phyloP scores from a whole-genome alignment of 2,888 invertebrate species.

The Pseudococcus viburni region DNA sequence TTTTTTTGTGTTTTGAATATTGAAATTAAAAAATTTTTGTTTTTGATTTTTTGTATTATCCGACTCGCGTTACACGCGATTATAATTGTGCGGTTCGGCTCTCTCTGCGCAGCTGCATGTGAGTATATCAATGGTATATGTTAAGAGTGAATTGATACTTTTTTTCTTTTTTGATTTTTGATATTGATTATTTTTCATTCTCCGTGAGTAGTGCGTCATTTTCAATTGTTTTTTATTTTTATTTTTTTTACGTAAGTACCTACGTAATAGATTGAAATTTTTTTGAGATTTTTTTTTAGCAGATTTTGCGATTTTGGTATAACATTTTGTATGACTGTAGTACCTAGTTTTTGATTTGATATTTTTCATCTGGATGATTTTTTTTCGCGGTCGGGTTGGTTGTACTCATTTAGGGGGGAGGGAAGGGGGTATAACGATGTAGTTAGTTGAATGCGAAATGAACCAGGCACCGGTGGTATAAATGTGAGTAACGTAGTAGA shows the following conservation, averaged over 20 bases:
- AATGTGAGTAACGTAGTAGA: not conserved
- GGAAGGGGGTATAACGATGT: not conserved
- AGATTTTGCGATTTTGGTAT: not conserved
- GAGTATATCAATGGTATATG: slow-evolving; percentile 57
- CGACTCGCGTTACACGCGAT: slow-evolving; percentile 60
- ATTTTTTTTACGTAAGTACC: not conserved
- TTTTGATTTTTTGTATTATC: slow-evolving; percentile 60
- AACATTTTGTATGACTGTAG: not conserved
- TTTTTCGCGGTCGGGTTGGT: not conserved
- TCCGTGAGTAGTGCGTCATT: slow-evolving; percentile 9
- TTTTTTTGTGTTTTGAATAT: slow-evolving; percentile 66
- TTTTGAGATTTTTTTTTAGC: slow-evolving; percentile 48
- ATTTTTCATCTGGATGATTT: not conserved
- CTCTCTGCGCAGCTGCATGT: slow-evolving; percentile 63
- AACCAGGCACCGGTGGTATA: not conserved
- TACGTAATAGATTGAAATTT: slow-evolving; percentile 10
- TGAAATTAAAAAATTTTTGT: slow-evolving; percentile 60
- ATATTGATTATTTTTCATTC: slow-evolving; percentile 24
- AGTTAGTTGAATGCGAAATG: not conserved
- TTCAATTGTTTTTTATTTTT: not conserved
- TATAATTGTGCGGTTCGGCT: slow-evolving; percentile 49
- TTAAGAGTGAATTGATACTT: slow-evolving; percentile 36
- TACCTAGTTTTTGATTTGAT: not conserved
- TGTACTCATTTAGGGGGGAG: not conserved
- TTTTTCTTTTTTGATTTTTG: slow-evolving; percentile 54